These are phyloP conservation scores for Glaucidium brasilianum DNA, from an alignment of 2,113 vertebrate species.

Conservation along the genomic window DNA sequence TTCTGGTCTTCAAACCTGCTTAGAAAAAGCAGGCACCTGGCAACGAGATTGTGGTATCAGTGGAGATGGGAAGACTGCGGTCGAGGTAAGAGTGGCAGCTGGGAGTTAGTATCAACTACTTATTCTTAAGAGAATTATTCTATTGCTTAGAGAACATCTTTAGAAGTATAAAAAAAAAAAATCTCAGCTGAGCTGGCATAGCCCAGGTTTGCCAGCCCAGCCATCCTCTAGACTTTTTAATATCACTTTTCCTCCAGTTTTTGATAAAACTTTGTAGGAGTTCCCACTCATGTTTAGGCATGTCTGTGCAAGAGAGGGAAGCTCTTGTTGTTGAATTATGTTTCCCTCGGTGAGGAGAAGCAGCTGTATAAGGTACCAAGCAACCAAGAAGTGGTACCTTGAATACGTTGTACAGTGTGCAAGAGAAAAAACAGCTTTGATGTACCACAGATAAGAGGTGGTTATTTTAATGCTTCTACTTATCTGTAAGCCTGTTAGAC, in stretches of 20 bases:
- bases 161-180: not conserved
- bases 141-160: not conserved
- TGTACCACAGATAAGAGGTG: not conserved
- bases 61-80: not conserved
- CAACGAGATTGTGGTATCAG: not conserved
- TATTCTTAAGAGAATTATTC: not conserved
- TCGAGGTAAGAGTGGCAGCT: not conserved
- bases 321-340: not conserved
- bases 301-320: not conserved
- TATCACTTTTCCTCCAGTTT: not conserved
- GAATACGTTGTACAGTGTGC: not conserved
- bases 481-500: not conserved
- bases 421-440: not conserved
- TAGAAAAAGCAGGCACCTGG: not conserved
- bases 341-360: not conserved
- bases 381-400: not conserved
- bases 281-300: not conserved
- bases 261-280: not conserved
- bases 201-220: not conserved
- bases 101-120: not conserved
- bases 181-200: not conserved
- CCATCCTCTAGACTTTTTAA: not conserved
- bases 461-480: not conserved
- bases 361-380: not conserved
- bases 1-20: not conserved